Evolutionary conservation across 2,113 vertebrate species (phyloP).

Genomic region (Scomber scombrus): DNA sequence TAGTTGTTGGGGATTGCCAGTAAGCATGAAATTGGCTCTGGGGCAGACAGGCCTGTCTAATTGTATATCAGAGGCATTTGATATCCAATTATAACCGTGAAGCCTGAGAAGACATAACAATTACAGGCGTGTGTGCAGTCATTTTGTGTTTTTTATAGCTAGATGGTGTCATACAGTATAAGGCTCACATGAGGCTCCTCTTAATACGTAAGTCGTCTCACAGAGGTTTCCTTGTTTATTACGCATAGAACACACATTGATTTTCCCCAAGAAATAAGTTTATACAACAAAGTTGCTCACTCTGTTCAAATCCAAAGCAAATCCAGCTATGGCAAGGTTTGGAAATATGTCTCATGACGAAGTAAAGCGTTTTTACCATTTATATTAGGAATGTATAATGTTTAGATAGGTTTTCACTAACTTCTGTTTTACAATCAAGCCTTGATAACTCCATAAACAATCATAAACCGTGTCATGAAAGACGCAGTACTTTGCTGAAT

Average conservation of each 20-base stretch:
- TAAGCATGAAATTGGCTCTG: constrained; percentile 32
- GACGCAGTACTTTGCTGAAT: neutral
- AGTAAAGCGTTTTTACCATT: neutral
- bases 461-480: neutral
- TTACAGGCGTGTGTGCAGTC: neutral
- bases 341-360: neutral
- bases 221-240: neutral
- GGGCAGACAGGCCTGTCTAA: constrained; percentile 14
- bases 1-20: neutral
- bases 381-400: neutral
- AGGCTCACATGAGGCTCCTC: neutral
- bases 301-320: neutral
- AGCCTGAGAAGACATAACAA: constrained; percentile 21
- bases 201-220: neutral
- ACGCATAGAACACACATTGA: neutral
- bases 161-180: neutral
- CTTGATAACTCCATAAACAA: neutral
- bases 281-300: neutral
- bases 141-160: neutral
- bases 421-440: neutral
- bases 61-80: constrained; percentile 33
- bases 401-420: constrained; percentile 13
- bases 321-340: neutral
- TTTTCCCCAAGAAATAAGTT: neutral
- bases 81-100: constrained; percentile 32